Evolutionary conservation across 2,888 invertebrate species (phyloP), one percentile per base, ranked within the genome.

Genomic region (Psococerastis gibbosa): DNA sequence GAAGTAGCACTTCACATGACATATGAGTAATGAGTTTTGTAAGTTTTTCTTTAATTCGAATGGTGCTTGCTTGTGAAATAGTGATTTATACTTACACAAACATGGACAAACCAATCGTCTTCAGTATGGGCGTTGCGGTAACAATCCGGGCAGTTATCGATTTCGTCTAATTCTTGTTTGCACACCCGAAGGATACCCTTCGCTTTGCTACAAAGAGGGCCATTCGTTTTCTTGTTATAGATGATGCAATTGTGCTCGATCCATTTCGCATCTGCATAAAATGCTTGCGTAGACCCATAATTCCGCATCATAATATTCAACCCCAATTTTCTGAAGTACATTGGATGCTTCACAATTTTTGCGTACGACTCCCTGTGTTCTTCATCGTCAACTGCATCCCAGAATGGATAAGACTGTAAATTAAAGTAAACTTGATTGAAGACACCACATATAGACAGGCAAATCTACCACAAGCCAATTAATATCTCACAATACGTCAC

Each of bases 61-160:
- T n/a, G n/a, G n/a, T n/a, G n/a, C n/a, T n/a, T n/a, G n/a, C n/a
- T n/a, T n/a, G n/a, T n/a, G n/a, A n/a, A n/a, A n/a, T n/a, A n/a
- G n/a, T 31, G n/a, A 31, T 31, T 31, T 3, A 27, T 41, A 57
- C 68, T 63, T 57, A 69, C 77, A 63, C 94, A 94, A 2, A 88
- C 85, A 56, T 89, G 84, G 0, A 84, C 77, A 62, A 94, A 94
- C 91, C 92, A 94, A 1, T 77, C 73, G 46, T 78, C 75, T 43
- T 73, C 68, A 41, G 79, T 77, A 56, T 87, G 84, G 3, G 88
- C 88, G 54, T 80, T 83, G 38, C 73, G 66, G 62, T 92, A 94
- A 60, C 94, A 95, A 56, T 88, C 85, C 0, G 89, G 78, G 54
- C 94, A 95, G 15, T 87, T 82, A 58, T 94, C 89, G 46, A 94